These are phyloP conservation scores for Xylota segnis DNA, from an alignment of 2,888 invertebrate species.

Conservation along the genomic window DNA sequence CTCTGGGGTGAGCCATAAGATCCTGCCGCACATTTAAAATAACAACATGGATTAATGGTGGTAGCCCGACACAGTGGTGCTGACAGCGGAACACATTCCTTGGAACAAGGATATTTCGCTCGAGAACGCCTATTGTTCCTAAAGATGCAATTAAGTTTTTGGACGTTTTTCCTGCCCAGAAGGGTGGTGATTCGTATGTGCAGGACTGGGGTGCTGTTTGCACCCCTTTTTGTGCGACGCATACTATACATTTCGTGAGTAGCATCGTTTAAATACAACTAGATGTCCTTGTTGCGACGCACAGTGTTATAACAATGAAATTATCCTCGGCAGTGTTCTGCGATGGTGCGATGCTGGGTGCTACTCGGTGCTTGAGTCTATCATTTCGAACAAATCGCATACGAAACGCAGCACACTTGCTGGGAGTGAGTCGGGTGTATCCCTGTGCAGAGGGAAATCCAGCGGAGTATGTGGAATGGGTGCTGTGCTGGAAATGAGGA, in stretches of 20 bases:
- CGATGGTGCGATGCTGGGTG: constrained; percentile 41
- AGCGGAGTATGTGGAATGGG: constrained; percentile 48
- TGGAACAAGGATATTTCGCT: constrained; percentile 51
- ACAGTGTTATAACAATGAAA: constrained; percentile 57
- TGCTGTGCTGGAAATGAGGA: constrained; percentile 33
- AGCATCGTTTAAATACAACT: constrained; percentile 57
- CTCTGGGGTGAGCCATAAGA: constrained; percentile 75
- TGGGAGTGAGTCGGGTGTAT: constrained; percentile 22
- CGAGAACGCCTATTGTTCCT: constrained; percentile 58
- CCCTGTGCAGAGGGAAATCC: constrained; percentile 14
- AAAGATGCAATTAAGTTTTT: constrained; percentile 75
- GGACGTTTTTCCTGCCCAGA: constrained; percentile 24
- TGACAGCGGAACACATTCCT: constrained; percentile 54
- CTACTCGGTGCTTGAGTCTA: constrained; percentile 63
- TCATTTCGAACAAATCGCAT: constrained; percentile 61
- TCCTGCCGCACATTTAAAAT: constrained; percentile 72
- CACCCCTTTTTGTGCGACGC: constrained; percentile 8
- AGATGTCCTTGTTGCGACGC: constrained; percentile 53
- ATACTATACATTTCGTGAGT: constrained; percentile 38
- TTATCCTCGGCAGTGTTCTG: constrained; percentile 32
- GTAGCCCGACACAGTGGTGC: constrained; percentile 15
- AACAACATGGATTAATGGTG: constrained; percentile 75
- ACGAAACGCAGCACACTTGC: constrained; percentile 1
- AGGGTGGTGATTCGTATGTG: constrained; percentile 39
- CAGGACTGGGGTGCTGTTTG: constrained; percentile 22